A percentile compares a stretch with the other conserved stretches of the same genome.
phyloP scores from a whole-genome alignment of 2,797 vertebrate genomes.

The Diplodus puntazzo region DNA sequence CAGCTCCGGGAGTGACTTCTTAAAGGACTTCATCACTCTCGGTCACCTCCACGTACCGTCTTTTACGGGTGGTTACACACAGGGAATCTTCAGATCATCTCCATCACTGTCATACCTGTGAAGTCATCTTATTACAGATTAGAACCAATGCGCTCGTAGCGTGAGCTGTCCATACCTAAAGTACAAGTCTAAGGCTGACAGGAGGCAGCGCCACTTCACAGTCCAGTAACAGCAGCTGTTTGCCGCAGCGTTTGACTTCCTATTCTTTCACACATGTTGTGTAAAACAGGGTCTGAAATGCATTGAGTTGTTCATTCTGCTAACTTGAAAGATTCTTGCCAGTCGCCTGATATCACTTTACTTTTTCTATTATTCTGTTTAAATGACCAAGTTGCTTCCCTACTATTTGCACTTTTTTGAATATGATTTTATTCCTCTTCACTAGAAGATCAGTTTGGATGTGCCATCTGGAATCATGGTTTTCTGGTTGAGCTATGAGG shows the following conservation, averaged over 20 bases:
- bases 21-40: conserved; percentile 7
- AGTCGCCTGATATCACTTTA: conserved; percentile 34
- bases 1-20: conserved; percentile 1
- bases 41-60: not conserved
- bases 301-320: conserved; percentile 8
- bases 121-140: conserved; percentile 27
- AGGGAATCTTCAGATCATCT: conserved; percentile 2
- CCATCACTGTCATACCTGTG: not conserved
- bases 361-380: conserved; percentile 34
- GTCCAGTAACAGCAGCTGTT: conserved; percentile 15
- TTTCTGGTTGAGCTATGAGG: conserved; percentile 24
- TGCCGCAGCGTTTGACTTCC: conserved; percentile 53
- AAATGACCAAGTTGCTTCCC: conserved; percentile 52
- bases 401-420: conserved; percentile 46
- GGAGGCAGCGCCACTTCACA: conserved; percentile 1
- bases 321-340: conserved; percentile 36
- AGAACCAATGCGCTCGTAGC: not conserved
- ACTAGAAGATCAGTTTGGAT: conserved; percentile 11
- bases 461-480: conserved; percentile 12
- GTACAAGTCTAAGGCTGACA: conserved; percentile 3
- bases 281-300: conserved; percentile 23
- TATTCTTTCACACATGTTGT: conserved; percentile 18
- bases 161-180: not conserved
- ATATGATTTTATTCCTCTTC: conserved; percentile 8
- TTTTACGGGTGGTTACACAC: not conserved